phyloP scores from a whole-genome alignment of 2,888 invertebrate genomes.

The Belgica antarctica region DNA sequence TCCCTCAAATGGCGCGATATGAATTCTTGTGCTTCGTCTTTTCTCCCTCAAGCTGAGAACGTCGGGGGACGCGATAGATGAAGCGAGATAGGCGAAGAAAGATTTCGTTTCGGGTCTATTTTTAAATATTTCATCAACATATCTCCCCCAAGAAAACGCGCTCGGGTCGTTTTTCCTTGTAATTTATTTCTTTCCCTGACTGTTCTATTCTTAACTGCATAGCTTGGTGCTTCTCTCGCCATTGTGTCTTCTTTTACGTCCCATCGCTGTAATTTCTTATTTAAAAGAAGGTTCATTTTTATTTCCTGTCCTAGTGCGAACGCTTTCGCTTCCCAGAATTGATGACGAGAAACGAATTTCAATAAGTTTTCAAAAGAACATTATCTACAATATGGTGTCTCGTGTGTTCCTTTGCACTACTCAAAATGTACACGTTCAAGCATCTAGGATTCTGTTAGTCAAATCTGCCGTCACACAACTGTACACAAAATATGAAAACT shows the following conservation, averaged over 20 bases:
- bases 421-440: slow-evolving; percentile 2
- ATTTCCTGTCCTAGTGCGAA: not conserved
- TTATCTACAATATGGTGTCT: slow-evolving; percentile 25
- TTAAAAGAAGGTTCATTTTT: slow-evolving; percentile 9
- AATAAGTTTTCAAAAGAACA: too few relatives aligned
- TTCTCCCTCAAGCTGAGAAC: slow-evolving; percentile 16
- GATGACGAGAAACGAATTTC: slow-evolving; percentile 12
- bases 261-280: slow-evolving; percentile 8
- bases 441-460: not conserved
- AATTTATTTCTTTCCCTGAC: slow-evolving; percentile 9
- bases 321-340: not conserved
- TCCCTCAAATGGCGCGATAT: slow-evolving; percentile 5
- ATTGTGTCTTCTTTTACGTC: not conserved
- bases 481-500: too few relatives aligned
- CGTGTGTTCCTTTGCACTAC: not conserved
- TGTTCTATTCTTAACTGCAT: not conserved
- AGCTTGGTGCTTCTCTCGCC: not conserved
- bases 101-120: slow-evolving; percentile 15
- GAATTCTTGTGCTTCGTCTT: not conserved
- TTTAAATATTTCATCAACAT: slow-evolving; percentile 37
- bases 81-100: not conserved
- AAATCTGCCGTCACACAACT: too few relatives aligned
- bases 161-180: not conserved
- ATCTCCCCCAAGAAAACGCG: slow-evolving; percentile 13
- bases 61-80: not conserved